Conservation (phyloP, 2,888 invertebrate species). For the Catocala fraxini region DNA sequence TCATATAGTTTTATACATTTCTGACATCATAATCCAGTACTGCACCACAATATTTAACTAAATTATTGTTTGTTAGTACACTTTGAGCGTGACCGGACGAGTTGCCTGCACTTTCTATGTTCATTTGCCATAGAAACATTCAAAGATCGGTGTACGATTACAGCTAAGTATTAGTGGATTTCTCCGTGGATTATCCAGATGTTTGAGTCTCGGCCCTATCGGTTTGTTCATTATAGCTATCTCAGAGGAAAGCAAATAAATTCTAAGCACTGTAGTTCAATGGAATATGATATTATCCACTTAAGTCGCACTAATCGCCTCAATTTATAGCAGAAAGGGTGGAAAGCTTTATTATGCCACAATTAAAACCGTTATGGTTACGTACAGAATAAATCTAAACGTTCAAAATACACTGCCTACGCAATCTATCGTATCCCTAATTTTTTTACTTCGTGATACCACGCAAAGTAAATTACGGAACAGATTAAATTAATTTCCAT, state of each 20-base stretch:
- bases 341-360: not conserved
- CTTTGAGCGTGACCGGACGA: conserved; percentile 26
- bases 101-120: conserved; percentile 31
- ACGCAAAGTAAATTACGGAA: not conserved
- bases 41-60: conserved; percentile 23
- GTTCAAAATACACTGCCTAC: no score
- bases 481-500: not conserved
- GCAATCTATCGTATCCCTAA: no score
- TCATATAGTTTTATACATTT: conserved; percentile 1
- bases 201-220: conserved; percentile 9
- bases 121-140: conserved; percentile 41
- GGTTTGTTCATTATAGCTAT: not conserved
- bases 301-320: not conserved
- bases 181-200: conserved; percentile 43
- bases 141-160: conserved; percentile 28
- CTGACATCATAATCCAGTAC: conserved; percentile 17
- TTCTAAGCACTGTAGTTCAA: not conserved
- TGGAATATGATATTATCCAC: not conserved
- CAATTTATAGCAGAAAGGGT: no score
- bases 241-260: no score
- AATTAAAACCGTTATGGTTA: no score
- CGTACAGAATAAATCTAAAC: no score
- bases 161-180: conserved; percentile 33
- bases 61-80: conserved; percentile 28
- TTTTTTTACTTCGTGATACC: not conserved